Evolutionary conservation across 2,113 vertebrate species (phyloP), one percentile per base, ranked within the genome.

Genomic region (Mungos mungo): DNA sequence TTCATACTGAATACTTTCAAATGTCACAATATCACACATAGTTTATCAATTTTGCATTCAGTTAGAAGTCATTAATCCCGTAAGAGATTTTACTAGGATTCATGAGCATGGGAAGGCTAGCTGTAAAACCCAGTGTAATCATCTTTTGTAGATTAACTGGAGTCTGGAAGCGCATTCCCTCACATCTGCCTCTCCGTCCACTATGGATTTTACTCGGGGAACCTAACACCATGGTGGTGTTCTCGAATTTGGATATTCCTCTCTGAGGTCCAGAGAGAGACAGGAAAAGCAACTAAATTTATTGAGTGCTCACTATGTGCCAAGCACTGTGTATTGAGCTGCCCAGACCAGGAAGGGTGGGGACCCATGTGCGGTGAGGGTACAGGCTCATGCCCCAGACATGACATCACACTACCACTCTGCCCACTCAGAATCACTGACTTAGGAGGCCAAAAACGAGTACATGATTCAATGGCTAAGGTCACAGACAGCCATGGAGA

Each of bases 291-390:
- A 90, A 92, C 80, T 82, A 90, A 97, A 97, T 97, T 98, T 97
- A 97, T 63, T 96, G 97, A 96, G 92, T 33, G 16, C 82, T 95
- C 95, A 69, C 83, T 54, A 82, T 80, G 92, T 25, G 92, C 96
- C 97, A 97, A 97, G 95, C 84, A 95, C 87, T 93, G 81, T 95
- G 96, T 87, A 95, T 85, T 95, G 95, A 96, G 92, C 66, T 54
- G 71, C 94, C 87, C 31, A 82, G 96, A 95, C 79, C 94, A 98
- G 95, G 97, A 97, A 97, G 98, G 97, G 98, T 57, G 97, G 97
- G 71, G 71, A 47, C 92, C 71, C 29, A 0, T 38, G 87, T 90
- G 90, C 4, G 77, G 96, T 77, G 86, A 96, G 97, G 97, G 81
- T 65, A 41, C 85, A 94, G 92, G 80, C 96, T 88, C 98, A 69